Conservation (phyloP, 1,140 invertebrate species). For the Drosophila malerkotliana region DNA sequence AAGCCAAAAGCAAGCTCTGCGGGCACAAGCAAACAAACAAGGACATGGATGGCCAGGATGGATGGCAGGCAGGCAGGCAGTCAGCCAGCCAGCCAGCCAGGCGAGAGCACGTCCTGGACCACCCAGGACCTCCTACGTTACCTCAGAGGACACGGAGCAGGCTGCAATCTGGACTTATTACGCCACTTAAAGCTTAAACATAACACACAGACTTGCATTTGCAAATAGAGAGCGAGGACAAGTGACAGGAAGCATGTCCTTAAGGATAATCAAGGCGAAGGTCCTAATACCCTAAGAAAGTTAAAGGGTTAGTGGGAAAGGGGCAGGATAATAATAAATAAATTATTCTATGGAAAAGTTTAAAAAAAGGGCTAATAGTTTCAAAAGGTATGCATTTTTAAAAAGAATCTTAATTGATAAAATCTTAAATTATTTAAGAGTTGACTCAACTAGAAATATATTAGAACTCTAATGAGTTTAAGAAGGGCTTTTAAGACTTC, state of each 20-base stretch:
- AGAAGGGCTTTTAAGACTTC: no score
- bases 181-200: conserved; percentile 74
- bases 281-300: neutral
- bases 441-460: no score
- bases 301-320: neutral
- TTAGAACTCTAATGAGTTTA: no score
- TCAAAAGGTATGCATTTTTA: no score
- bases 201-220: conserved; percentile 33
- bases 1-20: conserved; percentile 74
- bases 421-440: no score
- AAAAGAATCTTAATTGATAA: no score
- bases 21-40: conserved; percentile 66
- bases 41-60: conserved; percentile 22
- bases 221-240: conserved; percentile 4
- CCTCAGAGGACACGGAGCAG: conserved; percentile 9
- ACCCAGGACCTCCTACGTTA: conserved; percentile 2
- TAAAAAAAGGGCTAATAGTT: no score
- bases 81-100: no score
- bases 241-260: neutral
- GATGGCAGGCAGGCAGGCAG: neutral
- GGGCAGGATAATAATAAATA: no score
- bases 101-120: no score
- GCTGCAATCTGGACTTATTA: conserved; percentile 73
- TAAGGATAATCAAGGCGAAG: neutral
- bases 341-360: no score